These are phyloP conservation scores for Serripes groenlandicus DNA, from an alignment of 2,888 invertebrate species.

Conservation along the genomic window DNA sequence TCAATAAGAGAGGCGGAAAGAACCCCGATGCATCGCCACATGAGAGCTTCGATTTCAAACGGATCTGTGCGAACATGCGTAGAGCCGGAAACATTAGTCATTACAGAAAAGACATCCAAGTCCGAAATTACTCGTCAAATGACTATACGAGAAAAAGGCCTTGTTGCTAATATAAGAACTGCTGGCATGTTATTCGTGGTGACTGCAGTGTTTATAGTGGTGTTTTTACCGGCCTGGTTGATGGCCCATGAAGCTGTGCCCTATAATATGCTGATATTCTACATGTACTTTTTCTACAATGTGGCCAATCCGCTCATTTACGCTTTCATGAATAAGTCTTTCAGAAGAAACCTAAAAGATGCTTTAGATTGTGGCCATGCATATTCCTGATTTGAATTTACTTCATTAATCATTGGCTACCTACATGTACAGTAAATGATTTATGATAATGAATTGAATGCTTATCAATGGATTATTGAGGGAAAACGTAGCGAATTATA, in stretches of 20 bases:
- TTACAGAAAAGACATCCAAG: conserved; percentile 20
- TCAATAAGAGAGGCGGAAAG: conserved; percentile 32
- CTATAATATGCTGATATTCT: conserved; percentile 81
- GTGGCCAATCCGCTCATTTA: conserved; percentile 86
- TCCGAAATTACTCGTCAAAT: conserved; percentile 56
- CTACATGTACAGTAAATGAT: no score
- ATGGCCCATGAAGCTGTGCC: conserved; percentile 79
- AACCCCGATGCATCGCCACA: conserved; percentile 22
- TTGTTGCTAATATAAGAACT: conserved; percentile 84
- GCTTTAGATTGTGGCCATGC: conserved; percentile 57
- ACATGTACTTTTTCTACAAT: conserved; percentile 85
- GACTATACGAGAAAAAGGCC: conserved; percentile 75
- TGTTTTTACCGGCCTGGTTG: conserved; percentile 85
- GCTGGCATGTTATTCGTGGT: conserved; percentile 86
- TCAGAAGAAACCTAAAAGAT: conserved; percentile 81
- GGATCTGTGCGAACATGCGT: conserved; percentile 49
- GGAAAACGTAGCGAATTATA: no score
- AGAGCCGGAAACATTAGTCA: conserved; percentile 21
- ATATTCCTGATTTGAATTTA: conserved; percentile 2
- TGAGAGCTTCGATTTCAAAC: conserved; percentile 51
- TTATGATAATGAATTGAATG: no score
- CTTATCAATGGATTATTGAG: no score
- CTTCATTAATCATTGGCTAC: no score
- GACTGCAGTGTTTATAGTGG: conserved; percentile 84
- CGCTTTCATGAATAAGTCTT: conserved; percentile 86